Percentiles rank a stretch among this genome's conserved stretches.
Conservation (phyloP, 2,113 vertebrate species). For the Neotragus pygmaeus region DNA sequence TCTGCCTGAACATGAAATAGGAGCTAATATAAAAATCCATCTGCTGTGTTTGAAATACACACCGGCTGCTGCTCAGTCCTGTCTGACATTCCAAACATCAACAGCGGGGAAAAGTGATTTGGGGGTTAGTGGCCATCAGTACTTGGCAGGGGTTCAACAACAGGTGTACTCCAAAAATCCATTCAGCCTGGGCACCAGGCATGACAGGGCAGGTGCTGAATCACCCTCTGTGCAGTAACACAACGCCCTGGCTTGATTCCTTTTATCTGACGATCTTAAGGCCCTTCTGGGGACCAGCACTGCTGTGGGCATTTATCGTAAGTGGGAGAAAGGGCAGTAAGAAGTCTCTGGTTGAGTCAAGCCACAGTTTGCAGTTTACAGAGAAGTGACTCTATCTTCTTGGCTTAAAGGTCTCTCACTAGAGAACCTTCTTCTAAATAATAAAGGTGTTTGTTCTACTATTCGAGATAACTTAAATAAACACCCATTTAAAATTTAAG, state of each 20-base stretch:
- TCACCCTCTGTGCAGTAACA: neutral
- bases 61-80: slow-evolving; percentile 77
- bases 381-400: neutral
- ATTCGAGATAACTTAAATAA: neutral
- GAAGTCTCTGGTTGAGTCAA: neutral
- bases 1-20: slow-evolving; percentile 81
- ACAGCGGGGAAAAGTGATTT: slow-evolving; percentile 66
- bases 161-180: slow-evolving; percentile 55
- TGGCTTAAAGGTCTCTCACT: neutral
- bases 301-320: neutral
- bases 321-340: neutral
- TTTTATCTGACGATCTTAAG: neutral
- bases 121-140: slow-evolving; percentile 63
- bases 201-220: slow-evolving; percentile 51
- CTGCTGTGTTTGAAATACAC: slow-evolving; percentile 80
- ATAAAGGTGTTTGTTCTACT: neutral
- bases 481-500: slow-evolving; percentile 5
- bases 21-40: slow-evolving; percentile 86
- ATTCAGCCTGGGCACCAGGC: neutral
- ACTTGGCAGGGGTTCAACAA: slow-evolving; percentile 31
- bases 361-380: neutral
- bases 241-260: neutral
- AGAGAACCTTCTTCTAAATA: neutral
- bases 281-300: neutral
- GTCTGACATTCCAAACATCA: slow-evolving; percentile 74